Base-by-base conservation (phyloP, 2,113 vertebrate genomes). In the Rynchops niger region DNA sequence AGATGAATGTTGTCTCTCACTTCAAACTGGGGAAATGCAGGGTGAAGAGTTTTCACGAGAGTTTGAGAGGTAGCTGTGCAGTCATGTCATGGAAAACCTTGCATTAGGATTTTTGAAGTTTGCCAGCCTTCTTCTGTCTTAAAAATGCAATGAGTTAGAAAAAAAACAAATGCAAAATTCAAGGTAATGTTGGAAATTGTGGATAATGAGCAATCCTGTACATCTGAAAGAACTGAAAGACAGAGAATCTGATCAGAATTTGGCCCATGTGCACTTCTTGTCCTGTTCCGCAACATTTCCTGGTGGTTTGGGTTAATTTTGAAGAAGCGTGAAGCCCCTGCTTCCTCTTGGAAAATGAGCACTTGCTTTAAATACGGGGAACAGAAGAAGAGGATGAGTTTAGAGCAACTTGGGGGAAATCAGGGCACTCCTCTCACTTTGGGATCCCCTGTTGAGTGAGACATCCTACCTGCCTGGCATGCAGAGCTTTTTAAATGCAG, bases 251-350 rank as follows among this genome's bases (percentile, higher is more conserved):
- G 26, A 14, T 36, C 17, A 29, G 59, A 13, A 8, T 49, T 66
- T 59, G 38, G 14, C 34, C 32, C 11, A 3, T 13, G 5, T 32
- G 19, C 40, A 9, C 36, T 12, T 55, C 9, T 18, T 34, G 13
- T 69, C 32, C 9, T 2, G 0, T 49, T 29, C 26, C 49, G 32
- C 42, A 45, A 6, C 5, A 12, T 36, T 38, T 81, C 20, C 4
- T 19, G 23, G 40, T 56, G 12, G 30, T 30, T 69, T 62, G 27
- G 13, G 36, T 74, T 62, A 18, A 45, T 45, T 62, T 56, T 40
- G 61, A 49, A 69, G 15, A 10, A 74, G 9, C 8, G 1, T 20
- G 12, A 79, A 66, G 14, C 18, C 12, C 18, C 26, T 0, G 0
- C 22, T 32, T 70, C 13, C n/a, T 73, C 16, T 77, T 40, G 27